Evolutionary conservation across 2,113 vertebrate species (phyloP).

Genomic region (Macroglossus sobrinus): DNA sequence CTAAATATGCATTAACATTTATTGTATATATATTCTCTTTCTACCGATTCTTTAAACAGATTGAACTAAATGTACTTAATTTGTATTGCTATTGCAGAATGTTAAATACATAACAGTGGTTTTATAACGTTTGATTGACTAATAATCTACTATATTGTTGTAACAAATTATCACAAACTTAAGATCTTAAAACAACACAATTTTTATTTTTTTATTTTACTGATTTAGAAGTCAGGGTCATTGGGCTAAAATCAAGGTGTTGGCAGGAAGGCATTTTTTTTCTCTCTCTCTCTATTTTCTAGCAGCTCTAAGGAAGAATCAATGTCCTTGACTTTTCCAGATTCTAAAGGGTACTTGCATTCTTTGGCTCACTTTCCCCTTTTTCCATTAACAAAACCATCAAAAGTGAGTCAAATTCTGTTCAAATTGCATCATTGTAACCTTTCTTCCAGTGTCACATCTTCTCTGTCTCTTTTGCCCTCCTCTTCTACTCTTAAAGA

Average conservation of each 20-base stretch:
- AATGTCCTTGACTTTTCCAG: not conserved
- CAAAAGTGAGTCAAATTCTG: not conserved
- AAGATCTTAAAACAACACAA: not conserved
- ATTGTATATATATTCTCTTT: not conserved
- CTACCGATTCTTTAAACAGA: not conserved
- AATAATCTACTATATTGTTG: not conserved
- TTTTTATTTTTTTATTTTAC: not conserved
- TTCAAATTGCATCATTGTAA: not conserved
- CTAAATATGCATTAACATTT: not conserved
- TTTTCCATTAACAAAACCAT: not conserved
- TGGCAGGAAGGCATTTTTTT: no score
- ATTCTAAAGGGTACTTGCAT: not conserved
- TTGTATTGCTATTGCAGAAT: not conserved
- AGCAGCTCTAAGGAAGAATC: not conserved
- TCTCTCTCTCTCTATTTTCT: not conserved
- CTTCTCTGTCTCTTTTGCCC: not conserved
- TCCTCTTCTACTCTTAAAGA: not conserved
- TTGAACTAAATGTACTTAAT: not conserved
- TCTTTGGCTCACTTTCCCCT: not conserved
- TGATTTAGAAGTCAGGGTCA: not conserved
- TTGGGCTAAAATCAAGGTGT: not conserved
- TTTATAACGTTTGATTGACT: not conserved
- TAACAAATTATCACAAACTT: not conserved
- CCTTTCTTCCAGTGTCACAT: not conserved
- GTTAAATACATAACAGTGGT: not conserved